Base-by-base conservation (phyloP, 1,140 invertebrate genomes). In the Rhizoglyphus robini region DNA sequence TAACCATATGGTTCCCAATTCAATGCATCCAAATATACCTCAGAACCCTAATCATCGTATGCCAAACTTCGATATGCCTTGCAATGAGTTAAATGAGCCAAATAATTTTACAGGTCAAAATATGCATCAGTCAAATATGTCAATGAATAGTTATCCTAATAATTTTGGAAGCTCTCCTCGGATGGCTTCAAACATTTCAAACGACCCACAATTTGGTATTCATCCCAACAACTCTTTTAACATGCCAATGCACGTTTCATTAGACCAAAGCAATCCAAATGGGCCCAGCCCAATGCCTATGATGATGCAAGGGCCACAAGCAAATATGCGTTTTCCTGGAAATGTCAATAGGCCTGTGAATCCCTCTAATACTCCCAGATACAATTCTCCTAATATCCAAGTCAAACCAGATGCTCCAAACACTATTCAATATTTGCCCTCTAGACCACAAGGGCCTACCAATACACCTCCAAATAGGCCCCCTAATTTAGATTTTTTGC, bases 361-460 rank as follows among this genome's bases (percentile, higher is more conserved):
- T 59, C 57, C 27, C 2, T 31, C 20, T 3, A 48, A n/a, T 29
- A 32, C 18, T 46, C 41, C n/a, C n/a, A n/a, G 62, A 57, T 69
- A 38, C 58, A 65, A 38, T 68, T 63, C 63, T 32, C 63, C 78
- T 34, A 78, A 76, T 71, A 73, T 80, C 66, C 77, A 79, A 69
- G 92, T 96, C 29, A 96, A 96, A 78, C 87, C 92, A 1, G 94
- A 87, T 77, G 92, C 92, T 1, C 93, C 93, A 0, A 96, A 96
- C 75, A 96, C 93, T 15, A 96, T 97, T 72, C 93, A 96, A 78
- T 97, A 97, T 80, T 83, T 96, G 73, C 93, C 93, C 29, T 89
- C 90, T 38, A 81, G 89, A 80, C 69, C 79, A 48, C 71, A 69
- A 66, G 63, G 31, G 46, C 57, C 34, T 46, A 67, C n/a, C 66